Evolutionary conservation across 2,888 invertebrate species (phyloP).

Genomic region (Altica lythri): DNA sequence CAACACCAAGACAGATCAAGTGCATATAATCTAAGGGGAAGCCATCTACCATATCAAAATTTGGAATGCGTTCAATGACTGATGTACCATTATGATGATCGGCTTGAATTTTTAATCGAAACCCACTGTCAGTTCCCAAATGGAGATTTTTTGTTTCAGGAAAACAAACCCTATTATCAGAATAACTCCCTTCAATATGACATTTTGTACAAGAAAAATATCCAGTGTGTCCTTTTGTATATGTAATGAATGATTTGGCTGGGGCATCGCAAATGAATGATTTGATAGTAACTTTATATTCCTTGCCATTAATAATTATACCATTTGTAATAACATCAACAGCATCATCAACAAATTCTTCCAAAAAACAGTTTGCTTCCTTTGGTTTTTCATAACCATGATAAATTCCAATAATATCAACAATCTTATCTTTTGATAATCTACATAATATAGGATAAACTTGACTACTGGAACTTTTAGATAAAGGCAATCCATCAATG

Average conservation of each 20-base stretch:
- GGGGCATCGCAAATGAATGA: too few relatives aligned
- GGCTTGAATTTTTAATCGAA: constrained; percentile 22
- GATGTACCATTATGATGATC: constrained; percentile 34
- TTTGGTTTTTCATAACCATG: constrained; percentile 36
- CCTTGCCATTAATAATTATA: constrained; percentile 13
- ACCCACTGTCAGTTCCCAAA: constrained; percentile 22
- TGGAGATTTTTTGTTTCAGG: constrained; percentile 19
- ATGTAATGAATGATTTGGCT: too few relatives aligned
- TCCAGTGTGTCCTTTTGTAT: constrained; percentile 34
- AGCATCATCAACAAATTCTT: constrained; percentile 34
- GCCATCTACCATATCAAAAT: constrained; percentile 38
- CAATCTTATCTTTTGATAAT: constrained; percentile 25
- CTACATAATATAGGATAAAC: constrained; percentile 38
- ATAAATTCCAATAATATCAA: too few relatives aligned
- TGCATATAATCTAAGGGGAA: constrained; percentile 39
- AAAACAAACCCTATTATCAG: constrained; percentile 29
- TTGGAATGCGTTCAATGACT: constrained; percentile 33
- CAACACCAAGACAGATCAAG: constrained; percentile 27
- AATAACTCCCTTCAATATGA: constrained; percentile 24
- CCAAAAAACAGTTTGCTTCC: constrained; percentile 29
- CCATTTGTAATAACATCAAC: constrained; percentile 21
- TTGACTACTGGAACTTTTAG: constrained; percentile 29
- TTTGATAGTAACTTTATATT: too few relatives aligned
- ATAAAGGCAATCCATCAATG: too few relatives aligned
- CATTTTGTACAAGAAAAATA: constrained; percentile 41